Percentiles rank a stretch among this genome's conserved stretches.
Conservation (phyloP, 2,888 invertebrate genomes). For the Drosophila kanekoi region DNA sequence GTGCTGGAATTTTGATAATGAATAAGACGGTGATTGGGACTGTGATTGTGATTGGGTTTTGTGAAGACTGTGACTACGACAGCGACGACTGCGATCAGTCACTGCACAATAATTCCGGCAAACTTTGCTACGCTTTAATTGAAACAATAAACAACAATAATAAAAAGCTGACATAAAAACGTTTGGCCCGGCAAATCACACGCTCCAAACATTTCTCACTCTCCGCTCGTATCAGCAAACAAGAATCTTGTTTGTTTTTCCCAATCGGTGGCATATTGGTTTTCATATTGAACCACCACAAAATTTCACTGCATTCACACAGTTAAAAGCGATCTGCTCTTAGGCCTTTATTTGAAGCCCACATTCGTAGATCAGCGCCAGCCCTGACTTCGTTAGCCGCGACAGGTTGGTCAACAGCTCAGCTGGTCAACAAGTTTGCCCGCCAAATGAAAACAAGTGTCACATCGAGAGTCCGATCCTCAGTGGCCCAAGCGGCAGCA, state of each 20-base stretch:
- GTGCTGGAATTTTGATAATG: conserved; percentile 74
- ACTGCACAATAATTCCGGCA: conserved; percentile 37
- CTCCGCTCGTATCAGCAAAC: conserved; percentile 37
- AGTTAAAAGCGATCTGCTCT: conserved; percentile 39
- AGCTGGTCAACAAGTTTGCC: conserved; percentile 58
- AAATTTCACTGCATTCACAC: conserved; percentile 55
- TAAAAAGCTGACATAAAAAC: conserved; percentile 63
- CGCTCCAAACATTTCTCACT: conserved; percentile 30
- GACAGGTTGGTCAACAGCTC: conserved; percentile 60
- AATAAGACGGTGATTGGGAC: conserved; percentile 51
- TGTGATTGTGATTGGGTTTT: conserved; percentile 4
- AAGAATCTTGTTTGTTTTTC: conserved; percentile 69
- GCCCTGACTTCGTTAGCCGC: conserved; percentile 38
- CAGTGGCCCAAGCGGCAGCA: neutral
- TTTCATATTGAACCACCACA: conserved; percentile 44
- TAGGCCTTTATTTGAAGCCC: conserved; percentile 24
- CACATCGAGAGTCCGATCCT: conserved; percentile 49
- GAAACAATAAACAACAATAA: conserved; percentile 64
- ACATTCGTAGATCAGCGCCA: conserved; percentile 3
- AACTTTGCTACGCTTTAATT: conserved; percentile 60
- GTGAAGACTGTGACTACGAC: conserved; percentile 22
- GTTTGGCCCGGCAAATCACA: conserved; percentile 43
- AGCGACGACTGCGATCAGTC: conserved; percentile 54
- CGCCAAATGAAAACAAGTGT: conserved; percentile 68
- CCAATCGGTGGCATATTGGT: conserved; percentile 71